Percentiles rank a stretch among this genome's conserved stretches.
phyloP scores from a whole-genome alignment of 2,888 invertebrate species.

The Liodrosophila aerea region DNA sequence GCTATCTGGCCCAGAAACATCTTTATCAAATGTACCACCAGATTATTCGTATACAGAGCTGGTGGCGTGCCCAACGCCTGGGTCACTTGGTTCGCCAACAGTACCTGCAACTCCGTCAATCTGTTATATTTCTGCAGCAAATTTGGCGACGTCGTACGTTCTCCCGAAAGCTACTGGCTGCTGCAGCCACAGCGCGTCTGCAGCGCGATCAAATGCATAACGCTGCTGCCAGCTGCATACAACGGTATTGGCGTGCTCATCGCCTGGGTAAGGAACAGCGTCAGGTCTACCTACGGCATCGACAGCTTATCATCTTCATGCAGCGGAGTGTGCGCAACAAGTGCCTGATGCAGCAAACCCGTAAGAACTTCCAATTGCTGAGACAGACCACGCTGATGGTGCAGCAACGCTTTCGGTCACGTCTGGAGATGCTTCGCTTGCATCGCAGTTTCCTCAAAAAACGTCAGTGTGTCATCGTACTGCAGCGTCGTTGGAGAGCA shows the following conservation, averaged over 20 bases:
- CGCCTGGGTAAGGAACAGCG: constrained; percentile 54
- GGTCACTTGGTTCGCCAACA: constrained; percentile 80
- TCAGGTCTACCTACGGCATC: constrained; percentile 48
- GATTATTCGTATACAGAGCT: constrained; percentile 83
- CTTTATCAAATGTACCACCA: constrained; percentile 81
- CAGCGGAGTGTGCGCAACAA: constrained; percentile 57
- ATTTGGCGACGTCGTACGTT: constrained; percentile 82
- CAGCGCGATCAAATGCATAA: constrained; percentile 62
- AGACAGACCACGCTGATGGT: constrained; percentile 38
- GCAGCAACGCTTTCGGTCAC: constrained; percentile 69
- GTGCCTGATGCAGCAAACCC: constrained; percentile 58
- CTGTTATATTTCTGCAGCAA: constrained; percentile 83
- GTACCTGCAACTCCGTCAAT: constrained; percentile 81
- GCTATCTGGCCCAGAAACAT: constrained; percentile 81
- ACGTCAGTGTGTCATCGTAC: constrained; percentile 36
- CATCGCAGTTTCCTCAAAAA: constrained; percentile 46
- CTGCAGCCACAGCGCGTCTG: constrained; percentile 59
- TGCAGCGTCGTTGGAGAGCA: constrained; percentile 83
- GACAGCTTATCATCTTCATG: constrained; percentile 46
- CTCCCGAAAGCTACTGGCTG: constrained; percentile 65
- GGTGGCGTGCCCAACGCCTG: constrained; percentile 82
- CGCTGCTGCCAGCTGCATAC: constrained; percentile 79
- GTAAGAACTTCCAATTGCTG: constrained; percentile 50
- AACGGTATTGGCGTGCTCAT: constrained; percentile 80
- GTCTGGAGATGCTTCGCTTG: constrained; percentile 38